phyloP scores from a whole-genome alignment of 2,888 invertebrate species.

The Archips crataeganus region DNA sequence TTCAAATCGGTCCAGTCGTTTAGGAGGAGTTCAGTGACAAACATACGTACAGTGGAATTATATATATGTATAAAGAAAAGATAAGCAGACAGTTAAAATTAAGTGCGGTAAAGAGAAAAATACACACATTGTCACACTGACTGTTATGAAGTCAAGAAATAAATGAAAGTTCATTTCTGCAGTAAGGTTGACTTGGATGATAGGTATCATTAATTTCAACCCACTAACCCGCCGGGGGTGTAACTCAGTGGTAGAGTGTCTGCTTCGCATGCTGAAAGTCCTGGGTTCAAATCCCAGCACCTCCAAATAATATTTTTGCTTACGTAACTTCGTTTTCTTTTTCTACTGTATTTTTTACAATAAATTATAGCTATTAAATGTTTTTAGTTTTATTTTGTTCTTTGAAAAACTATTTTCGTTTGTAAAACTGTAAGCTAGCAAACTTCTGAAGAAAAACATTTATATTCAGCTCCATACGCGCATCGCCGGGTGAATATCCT shows the following conservation, averaged over 20 bases:
- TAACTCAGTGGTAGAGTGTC: slow-evolving; percentile 59
- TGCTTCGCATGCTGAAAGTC: slow-evolving; percentile 77
- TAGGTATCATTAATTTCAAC: slow-evolving; percentile 4
- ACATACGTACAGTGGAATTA: too few relatives aligned
- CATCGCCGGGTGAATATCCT: slow-evolving; percentile 35
- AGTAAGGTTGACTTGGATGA: neutral
- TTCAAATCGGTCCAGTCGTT: too few relatives aligned
- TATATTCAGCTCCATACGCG: slow-evolving; percentile 28
- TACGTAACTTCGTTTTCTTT: neutral
- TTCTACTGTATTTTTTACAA: neutral
- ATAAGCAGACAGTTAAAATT: too few relatives aligned
- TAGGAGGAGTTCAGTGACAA: too few relatives aligned
- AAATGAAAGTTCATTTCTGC: neutral
- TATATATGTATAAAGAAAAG: too few relatives aligned
- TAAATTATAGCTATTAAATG: neutral
- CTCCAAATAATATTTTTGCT: slow-evolving; percentile 53
- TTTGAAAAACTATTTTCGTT: neutral
- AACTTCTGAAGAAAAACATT: slow-evolving; percentile 24
- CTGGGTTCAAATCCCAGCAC: slow-evolving; percentile 75
- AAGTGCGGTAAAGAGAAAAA: too few relatives aligned
- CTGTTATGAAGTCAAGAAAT: neutral
- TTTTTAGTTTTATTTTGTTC: neutral
- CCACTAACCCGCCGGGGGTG: slow-evolving; percentile 27
- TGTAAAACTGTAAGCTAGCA: slow-evolving; percentile 17
- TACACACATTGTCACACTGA: too few relatives aligned